phyloP scores from a whole-genome alignment of 1,140 invertebrate genomes.

The Temnothorax curvispinosus region DNA sequence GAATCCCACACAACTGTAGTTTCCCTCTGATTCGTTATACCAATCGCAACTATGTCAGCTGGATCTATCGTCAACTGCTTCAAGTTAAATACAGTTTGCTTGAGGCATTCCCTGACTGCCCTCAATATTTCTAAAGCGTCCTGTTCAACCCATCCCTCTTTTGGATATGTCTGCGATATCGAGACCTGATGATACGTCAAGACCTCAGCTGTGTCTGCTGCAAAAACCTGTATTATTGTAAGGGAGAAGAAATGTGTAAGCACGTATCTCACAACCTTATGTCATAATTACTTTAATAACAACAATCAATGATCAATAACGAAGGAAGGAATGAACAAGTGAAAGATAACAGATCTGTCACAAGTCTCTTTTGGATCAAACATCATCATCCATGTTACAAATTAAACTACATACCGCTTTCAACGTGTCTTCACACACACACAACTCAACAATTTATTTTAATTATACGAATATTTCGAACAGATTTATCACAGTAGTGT shows the following conservation, averaged over 20 bases:
- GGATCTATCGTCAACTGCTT: slow-evolving; percentile 86
- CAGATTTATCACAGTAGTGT: not conserved
- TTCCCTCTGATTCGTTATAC: slow-evolving; percentile 98
- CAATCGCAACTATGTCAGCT: slow-evolving; percentile 91
- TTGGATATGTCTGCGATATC: slow-evolving; percentile 91
- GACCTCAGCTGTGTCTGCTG: slow-evolving; percentile 95
- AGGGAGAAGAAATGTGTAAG: not conserved
- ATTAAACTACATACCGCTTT: not conserved
- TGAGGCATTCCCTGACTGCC: slow-evolving; percentile 91
- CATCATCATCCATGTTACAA: not conserved
- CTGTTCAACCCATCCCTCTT: slow-evolving; percentile 98
- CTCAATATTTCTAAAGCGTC: slow-evolving; percentile 95
- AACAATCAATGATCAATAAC: not conserved
- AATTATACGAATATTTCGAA: not conserved
- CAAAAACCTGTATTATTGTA: slow-evolving; percentile 91
- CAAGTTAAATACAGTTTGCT: slow-evolving; percentile 87
- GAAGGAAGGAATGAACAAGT: not conserved
- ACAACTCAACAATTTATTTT: not conserved
- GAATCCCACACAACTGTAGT: slow-evolving; percentile 98
- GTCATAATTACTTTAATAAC: not conserved
- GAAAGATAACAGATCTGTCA: not conserved
- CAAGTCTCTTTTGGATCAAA: not conserved
- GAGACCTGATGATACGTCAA: slow-evolving; percentile 96
- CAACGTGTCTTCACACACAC: not conserved
- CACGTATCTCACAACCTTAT: no score